Evolutionary conservation across 2,888 invertebrate species (phyloP).

Genomic region (Erpobdella octoculata): DNA sequence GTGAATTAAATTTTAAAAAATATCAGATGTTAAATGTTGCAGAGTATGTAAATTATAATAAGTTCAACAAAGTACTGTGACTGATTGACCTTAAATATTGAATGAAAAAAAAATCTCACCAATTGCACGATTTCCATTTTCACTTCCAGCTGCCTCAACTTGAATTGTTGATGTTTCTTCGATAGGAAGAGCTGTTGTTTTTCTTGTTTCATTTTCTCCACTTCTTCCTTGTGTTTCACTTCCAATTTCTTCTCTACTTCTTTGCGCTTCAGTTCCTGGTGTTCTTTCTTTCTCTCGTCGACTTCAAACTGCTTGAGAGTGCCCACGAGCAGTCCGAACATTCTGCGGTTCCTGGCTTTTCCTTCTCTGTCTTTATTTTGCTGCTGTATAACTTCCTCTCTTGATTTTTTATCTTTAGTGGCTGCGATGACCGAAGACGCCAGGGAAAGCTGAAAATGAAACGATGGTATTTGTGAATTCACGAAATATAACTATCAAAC

Average conservation of each 20-base stretch:
- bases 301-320: constrained; percentile 90
- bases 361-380: constrained; percentile 74
- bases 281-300: constrained; percentile 78
- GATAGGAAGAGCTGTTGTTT: constrained; percentile 75
- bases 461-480: background rate
- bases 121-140: constrained; percentile 81
- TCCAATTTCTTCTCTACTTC: constrained; percentile 88
- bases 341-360: constrained; percentile 68
- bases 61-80: background rate
- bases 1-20: constrained; percentile 32
- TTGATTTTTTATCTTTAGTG: constrained; percentile 66
- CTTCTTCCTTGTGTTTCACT: constrained; percentile 77
- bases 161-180: constrained; percentile 76
- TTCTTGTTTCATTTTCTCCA: constrained; percentile 73
- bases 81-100: background rate
- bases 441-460: background rate
- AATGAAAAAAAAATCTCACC: constrained; percentile 54
- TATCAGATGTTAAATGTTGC: background rate
- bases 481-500: background rate
- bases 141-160: constrained; percentile 77
- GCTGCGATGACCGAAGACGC: constrained; percentile 68
- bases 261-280: constrained; percentile 70
- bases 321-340: constrained; percentile 89
- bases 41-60: background rate
- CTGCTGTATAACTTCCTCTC: constrained; percentile 70